Evolutionary conservation across 35 echinoderm and acorn worm species (phyloP).

Genomic region (Anneissia japonica): DNA sequence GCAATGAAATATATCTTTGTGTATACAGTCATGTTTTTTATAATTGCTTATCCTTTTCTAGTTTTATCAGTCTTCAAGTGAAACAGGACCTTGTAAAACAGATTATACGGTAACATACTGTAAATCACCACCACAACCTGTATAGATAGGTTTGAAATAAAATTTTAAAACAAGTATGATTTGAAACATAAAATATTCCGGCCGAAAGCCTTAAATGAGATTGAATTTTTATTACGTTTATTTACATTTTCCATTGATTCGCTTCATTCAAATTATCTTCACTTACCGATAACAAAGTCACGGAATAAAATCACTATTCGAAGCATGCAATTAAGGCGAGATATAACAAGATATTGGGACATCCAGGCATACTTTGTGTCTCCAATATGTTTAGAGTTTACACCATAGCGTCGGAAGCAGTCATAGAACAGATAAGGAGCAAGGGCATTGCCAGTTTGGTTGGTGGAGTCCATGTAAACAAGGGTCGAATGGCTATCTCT

Average conservation of each 20-base stretch:
- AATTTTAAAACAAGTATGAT: no score
- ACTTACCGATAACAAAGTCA: neutral
- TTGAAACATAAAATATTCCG: no score
- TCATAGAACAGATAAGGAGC: neutral
- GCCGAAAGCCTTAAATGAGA: no score
- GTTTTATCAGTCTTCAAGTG: no score
- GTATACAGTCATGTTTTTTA: no score
- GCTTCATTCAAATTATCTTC: neutral
- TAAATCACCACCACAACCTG: no score
- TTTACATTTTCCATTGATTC: neutral
- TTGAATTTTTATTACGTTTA: neutral
- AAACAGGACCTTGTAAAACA: no score
- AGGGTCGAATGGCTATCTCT: neutral
- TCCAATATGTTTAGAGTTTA: neutral
- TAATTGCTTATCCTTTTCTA: no score
- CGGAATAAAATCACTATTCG: neutral
- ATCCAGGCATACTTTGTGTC: neutral
- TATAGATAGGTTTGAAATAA: no score
- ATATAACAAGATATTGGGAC: neutral
- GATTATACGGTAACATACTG: no score
- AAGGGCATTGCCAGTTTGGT: neutral
- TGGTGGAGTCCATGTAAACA: neutral
- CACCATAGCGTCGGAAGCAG: neutral
- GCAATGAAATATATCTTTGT: no score
- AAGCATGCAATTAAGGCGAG: neutral